Conservation (phyloP, 2,888 invertebrate genomes). For the Yponomeuta plumbellus region DNA sequence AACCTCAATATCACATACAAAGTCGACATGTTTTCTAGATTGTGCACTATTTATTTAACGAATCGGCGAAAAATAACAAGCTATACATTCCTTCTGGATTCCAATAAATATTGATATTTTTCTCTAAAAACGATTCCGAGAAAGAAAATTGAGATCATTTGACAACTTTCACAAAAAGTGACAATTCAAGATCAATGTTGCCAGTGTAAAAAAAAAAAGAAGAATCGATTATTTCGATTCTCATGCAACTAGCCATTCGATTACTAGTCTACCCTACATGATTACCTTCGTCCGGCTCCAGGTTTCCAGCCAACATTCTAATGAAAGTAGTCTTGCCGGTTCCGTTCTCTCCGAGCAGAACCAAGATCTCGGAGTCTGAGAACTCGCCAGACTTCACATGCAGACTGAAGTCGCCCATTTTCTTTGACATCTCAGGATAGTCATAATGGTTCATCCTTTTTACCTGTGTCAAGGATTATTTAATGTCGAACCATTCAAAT, state of each 20-base stretch:
- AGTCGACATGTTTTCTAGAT: slow-evolving; percentile 10
- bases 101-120: slow-evolving; percentile 28
- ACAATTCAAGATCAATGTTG: slow-evolving; percentile 7
- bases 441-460: slow-evolving; percentile 97
- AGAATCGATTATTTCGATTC: slow-evolving; percentile 9
- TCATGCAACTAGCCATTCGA: background rate
- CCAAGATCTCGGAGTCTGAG: slow-evolving; percentile 99
- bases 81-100: slow-evolving; percentile 13
- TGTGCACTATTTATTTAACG: background rate
- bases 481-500: too few relatives aligned
- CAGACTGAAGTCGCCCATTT: slow-evolving; percentile 87
- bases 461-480: slow-evolving; percentile 54
- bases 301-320: slow-evolving; percentile 96
- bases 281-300: slow-evolving; percentile 89
- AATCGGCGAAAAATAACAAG: background rate
- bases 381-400: slow-evolving; percentile 93
- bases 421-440: slow-evolving; percentile 94
- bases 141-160: slow-evolving; percentile 44
- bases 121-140: slow-evolving; percentile 24
- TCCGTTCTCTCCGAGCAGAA: slow-evolving; percentile 97
- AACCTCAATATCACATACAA: slow-evolving; percentile 45
- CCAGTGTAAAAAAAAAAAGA: slow-evolving; percentile 1
- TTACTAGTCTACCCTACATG: background rate
- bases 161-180: slow-evolving; percentile 47
- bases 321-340: slow-evolving; percentile 99